Base-by-base conservation (phyloP, 2,113 vertebrate species). In the Labrus mixtus region DNA sequence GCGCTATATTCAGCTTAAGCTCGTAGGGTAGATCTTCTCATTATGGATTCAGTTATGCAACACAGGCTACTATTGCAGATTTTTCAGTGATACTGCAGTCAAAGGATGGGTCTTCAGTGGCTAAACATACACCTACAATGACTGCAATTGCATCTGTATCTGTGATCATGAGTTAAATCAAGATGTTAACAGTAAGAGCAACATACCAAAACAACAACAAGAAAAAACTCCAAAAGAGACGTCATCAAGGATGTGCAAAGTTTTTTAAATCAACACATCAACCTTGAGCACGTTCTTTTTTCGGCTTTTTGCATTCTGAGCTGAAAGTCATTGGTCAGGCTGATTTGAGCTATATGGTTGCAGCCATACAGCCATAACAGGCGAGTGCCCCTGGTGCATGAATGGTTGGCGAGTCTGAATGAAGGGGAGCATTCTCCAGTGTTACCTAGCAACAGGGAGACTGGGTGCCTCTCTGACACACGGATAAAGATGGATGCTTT, bases 401-500 rank as follows among this genome's bases (percentile, higher is more conserved):
- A 94, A 93, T 95, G 93, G 92, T 78, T 80, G 73, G 84, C 63
- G 36, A 92, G 84, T 89, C 87, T 93, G 87, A 94, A 93, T 91
- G 89, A 95, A 93, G 82, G 58, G 76, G 89, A 87, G 91, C 91
- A 91, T 93, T 93, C 91, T 89, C 88, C 79, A 84, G 87, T 78
- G 94, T 95, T 91, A 93, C 94, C 94, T 95, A 95, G 94, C 94
- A 95, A 95, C 94, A 94, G 85, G 88, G 86, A 92, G 88, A 92
- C 91, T 86, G 89, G 91, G 86, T 81, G 92, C 87, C 91, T 86
- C 89, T 89, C 86, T 86, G 90, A 90, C 83, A 86, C 88, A 91
- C 66, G 68, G 88, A 90, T 87, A 91, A 90, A 92, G 91, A 93
- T 90, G 83, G 90, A 93, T 92, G 92, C 89, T 92, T 87, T 93